Percentiles rank a stretch among this genome's conserved stretches.
Conservation (phyloP, 2,888 invertebrate species). For the Myopa tessellatipennis region DNA sequence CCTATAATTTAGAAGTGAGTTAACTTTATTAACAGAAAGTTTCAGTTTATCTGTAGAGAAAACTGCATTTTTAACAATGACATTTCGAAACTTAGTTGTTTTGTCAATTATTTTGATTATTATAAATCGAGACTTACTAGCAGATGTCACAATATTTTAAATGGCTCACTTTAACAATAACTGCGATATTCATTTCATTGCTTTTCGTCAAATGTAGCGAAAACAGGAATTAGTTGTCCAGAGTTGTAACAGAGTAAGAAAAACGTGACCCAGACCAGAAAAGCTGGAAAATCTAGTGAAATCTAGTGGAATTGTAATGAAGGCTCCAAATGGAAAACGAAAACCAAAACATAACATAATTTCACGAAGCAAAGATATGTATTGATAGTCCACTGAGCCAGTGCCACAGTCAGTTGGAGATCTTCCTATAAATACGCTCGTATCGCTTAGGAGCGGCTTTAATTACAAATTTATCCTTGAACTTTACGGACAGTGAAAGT, state of each 20-base stretch:
- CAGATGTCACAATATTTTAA: too few species aligned
- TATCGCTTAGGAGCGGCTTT: slow-evolving; percentile 55
- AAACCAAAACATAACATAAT: not conserved
- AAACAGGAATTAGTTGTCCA: slow-evolving; percentile 16
- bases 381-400: slow-evolving; percentile 13
- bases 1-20: too few species aligned
- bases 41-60: too few species aligned
- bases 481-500: slow-evolving; percentile 54
- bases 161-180: not conserved
- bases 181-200: not conserved
- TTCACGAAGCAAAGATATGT: slow-evolving; percentile 22
- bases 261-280: slow-evolving; percentile 12
- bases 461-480: slow-evolving; percentile 67
- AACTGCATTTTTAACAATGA: not conserved
- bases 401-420: slow-evolving; percentile 2
- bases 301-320: slow-evolving; percentile 1
- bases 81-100: not conserved
- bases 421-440: slow-evolving; percentile 54
- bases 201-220: not conserved
- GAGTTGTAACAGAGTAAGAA: not conserved
- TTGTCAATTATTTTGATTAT: too few species aligned
- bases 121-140: too few species aligned
- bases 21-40: too few species aligned
- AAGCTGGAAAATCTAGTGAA: slow-evolving; percentile 44
- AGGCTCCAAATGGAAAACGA: not conserved